Conservation (phyloP, 2,113 vertebrate genomes). For the Regulus satrapa region DNA sequence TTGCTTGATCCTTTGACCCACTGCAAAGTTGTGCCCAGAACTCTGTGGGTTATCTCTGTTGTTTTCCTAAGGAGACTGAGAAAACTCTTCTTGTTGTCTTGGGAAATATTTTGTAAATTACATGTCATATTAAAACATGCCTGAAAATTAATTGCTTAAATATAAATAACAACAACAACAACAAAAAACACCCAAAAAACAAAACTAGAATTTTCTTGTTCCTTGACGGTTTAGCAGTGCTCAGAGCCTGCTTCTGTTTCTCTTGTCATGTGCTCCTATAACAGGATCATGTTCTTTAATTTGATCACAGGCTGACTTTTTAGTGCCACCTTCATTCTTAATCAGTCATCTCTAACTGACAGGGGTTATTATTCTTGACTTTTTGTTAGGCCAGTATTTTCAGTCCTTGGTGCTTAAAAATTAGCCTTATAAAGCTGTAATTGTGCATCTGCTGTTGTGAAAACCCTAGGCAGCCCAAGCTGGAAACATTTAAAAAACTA, state of each 20-base stretch:
- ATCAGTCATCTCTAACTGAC: not conserved
- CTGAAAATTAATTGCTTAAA: not conserved
- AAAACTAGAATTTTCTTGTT: not conserved
- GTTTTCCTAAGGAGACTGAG: not conserved
- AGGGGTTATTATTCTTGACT: constrained; percentile 7
- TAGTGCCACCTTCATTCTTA: constrained; percentile 14
- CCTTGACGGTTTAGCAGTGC: not conserved
- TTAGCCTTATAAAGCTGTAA: not conserved
- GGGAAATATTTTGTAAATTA: not conserved
- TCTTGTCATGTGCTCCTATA: not conserved
- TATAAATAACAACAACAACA: too few species aligned
- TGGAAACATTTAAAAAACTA: not conserved
- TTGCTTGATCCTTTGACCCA: not conserved
- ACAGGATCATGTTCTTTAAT: constrained; percentile 30
- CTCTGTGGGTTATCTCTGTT: not conserved
- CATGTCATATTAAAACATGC: not conserved
- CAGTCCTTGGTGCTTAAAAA: constrained; percentile 2
- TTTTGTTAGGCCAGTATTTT: constrained; percentile 25
- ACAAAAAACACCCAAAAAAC: too few species aligned
- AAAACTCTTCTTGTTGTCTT: not conserved
- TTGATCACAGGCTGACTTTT: not conserved
- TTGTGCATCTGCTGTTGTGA: not conserved
- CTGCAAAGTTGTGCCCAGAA: not conserved
- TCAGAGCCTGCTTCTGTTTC: not conserved
- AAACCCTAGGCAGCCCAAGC: not conserved